A percentile compares a stretch with the other conserved stretches of the same genome.
phyloP scores from a whole-genome alignment of 2,113 vertebrate genomes.

The Thomomys bottae region DNA sequence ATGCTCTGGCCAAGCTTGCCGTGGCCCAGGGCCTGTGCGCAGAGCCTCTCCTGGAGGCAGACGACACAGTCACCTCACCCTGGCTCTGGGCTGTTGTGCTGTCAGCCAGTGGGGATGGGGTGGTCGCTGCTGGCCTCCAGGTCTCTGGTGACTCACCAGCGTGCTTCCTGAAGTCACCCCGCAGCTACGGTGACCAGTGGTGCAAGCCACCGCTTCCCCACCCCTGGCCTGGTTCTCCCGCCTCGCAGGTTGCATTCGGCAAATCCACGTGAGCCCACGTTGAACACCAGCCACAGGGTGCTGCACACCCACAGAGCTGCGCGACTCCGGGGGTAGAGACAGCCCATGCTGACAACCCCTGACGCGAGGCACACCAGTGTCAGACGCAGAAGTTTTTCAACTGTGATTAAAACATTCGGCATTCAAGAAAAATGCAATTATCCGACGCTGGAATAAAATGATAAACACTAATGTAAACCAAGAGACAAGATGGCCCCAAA shows the following conservation, averaged over 20 bases:
- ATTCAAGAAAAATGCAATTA: neutral
- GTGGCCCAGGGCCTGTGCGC: neutral
- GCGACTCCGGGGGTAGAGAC: too few species aligned
- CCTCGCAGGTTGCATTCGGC: neutral
- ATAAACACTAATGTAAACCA: neutral
- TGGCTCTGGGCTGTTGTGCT: too few species aligned
- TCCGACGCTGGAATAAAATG: neutral
- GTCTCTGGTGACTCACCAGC: too few species aligned
- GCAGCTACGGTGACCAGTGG: neutral
- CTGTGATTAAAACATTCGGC: neutral
- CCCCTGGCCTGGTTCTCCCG: neutral
- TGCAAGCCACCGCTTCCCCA: neutral
- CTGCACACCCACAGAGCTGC: neutral
- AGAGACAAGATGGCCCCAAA: neutral
- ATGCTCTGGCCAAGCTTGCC: neutral
- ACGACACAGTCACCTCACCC: too few species aligned
- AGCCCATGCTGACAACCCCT: neutral
- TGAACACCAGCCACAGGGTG: too few species aligned
- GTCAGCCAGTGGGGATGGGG: too few species aligned
- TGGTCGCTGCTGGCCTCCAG: too few species aligned
- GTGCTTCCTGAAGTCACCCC: neutral
- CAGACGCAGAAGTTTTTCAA: neutral
- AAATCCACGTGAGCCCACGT: fast-evolving
- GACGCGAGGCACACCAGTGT: neutral
- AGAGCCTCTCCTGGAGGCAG: too few species aligned